These are phyloP conservation scores for Peromyscus californicus DNA, from an alignment of 2,113 vertebrate genomes.

Conservation along the genomic window DNA sequence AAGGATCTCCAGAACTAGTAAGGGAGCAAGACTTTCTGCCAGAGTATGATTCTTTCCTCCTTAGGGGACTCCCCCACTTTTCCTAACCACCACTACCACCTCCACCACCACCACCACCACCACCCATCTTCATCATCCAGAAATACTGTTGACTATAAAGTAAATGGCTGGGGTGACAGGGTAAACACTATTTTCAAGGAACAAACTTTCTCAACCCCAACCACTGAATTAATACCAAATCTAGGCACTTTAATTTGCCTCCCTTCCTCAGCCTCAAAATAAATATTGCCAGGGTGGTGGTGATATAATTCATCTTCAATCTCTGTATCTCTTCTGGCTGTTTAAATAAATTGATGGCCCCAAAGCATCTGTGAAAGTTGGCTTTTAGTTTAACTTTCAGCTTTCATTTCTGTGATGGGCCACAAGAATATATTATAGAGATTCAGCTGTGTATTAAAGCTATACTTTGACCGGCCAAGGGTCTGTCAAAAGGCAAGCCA, in stretches of 20 bases:
- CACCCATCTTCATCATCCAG: not conserved
- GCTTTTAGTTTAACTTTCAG: not conserved
- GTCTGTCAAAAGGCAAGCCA: no score
- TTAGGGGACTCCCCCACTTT: no score
- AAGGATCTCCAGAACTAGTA: not conserved
- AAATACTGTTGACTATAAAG: not conserved
- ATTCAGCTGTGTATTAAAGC: no score
- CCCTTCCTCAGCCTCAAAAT: not conserved
- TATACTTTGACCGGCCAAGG: no score
- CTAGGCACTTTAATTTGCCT: not conserved
- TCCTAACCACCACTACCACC: no score
- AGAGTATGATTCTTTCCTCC: not conserved
- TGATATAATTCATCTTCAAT: not conserved
- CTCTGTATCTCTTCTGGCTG: not conserved
- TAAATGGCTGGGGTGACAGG: not conserved
- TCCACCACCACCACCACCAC: no score
- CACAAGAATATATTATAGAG: no score
- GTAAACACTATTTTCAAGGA: not conserved
- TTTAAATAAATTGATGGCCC: not conserved
- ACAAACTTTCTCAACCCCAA: not conserved
- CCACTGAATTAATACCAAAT: constrained; percentile 15
- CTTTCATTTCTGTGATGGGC: not conserved
- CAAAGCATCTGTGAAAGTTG: not conserved
- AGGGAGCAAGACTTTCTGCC: not conserved
- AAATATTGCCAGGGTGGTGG: not conserved